Base-by-base conservation (phyloP, 2,888 invertebrate genomes). In the Heliconius hortense region DNA sequence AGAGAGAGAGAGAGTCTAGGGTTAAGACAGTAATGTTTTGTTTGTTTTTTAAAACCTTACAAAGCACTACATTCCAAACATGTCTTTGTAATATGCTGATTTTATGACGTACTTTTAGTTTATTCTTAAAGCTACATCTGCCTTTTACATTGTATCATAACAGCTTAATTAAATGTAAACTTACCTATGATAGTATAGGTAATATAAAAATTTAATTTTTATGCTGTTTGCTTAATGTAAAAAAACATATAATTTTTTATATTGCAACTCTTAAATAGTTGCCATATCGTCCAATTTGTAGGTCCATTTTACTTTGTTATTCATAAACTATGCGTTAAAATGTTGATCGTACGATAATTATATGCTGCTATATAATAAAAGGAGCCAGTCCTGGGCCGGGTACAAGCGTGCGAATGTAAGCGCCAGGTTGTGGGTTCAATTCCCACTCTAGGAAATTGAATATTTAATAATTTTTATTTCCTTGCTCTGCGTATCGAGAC, bases 141-240 rank as follows among this genome's bases (percentile, higher is more conserved):
- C 53, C 28, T 53, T 28, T 68, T 53, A 68, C 68, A 68, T 31
- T 68, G 68, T 68, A 68, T 68, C 11, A 28, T 31, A 53, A 68
- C 15, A 68, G 28, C 31, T 68, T 53, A 10, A 35, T 63, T 31
- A 31, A 63, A 64, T 4, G 35, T 64, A n/a, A 64, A 5, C n/a
- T 64, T 10, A 35, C 21, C 64, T 64, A 60, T 26, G 53, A 53
- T 10, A 10, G 4, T 24, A 59, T 59, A 43, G 43, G 18, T 18
- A 60, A 26, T 15, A 26, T 13, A 26, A 13, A 24, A 24, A 60
- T 0, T 24, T 60, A 24, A 26, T 60, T 60, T 60, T 13, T 4
- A 13, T 60, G 4, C 1, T 24, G 11, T 24, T 26, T 60, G 4
- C 24, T 24, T 26, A 60, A 0, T 15, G n/a, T 0, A 4, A 53